Conservation (phyloP, 2,888 invertebrate species). For the Congeria kusceri region DNA sequence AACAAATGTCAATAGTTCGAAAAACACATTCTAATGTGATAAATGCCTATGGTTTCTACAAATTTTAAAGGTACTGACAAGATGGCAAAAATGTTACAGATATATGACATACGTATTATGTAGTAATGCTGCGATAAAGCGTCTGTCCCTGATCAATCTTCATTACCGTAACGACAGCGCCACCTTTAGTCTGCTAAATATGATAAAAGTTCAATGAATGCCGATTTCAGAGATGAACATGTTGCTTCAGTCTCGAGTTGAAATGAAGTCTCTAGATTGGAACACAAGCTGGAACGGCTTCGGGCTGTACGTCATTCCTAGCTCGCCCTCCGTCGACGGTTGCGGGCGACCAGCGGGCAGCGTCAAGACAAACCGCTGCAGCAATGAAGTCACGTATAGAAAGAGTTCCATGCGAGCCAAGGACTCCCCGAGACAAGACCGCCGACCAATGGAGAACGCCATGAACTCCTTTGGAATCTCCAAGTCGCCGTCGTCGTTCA, state of each 20-base stretch:
- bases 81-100: too few species aligned
- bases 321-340: conserved; percentile 30
- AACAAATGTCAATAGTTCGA: too few species aligned
- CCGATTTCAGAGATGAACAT: too few species aligned
- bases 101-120: too few species aligned
- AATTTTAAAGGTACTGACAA: too few species aligned
- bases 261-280: not conserved
- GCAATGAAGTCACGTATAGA: conserved; percentile 48
- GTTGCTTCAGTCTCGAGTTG: not conserved
- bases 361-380: conserved; percentile 43
- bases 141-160: too few species aligned
- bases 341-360: conserved; percentile 11
- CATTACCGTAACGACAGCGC: too few species aligned
- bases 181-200: too few species aligned
- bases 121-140: too few species aligned
- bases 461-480: conserved; percentile 48
- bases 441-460: conserved; percentile 53
- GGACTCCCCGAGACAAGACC: conserved; percentile 59
- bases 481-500: conserved; percentile 25
- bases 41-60: too few species aligned
- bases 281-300: conserved; percentile 28
- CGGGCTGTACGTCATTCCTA: conserved; percentile 52
- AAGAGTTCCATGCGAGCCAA: conserved; percentile 63
- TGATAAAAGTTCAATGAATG: too few species aligned
- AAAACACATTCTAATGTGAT: too few species aligned